Evolutionary conservation across 2,888 invertebrate genomes (phyloP).

Genomic region (Auanema sp.): DNA sequence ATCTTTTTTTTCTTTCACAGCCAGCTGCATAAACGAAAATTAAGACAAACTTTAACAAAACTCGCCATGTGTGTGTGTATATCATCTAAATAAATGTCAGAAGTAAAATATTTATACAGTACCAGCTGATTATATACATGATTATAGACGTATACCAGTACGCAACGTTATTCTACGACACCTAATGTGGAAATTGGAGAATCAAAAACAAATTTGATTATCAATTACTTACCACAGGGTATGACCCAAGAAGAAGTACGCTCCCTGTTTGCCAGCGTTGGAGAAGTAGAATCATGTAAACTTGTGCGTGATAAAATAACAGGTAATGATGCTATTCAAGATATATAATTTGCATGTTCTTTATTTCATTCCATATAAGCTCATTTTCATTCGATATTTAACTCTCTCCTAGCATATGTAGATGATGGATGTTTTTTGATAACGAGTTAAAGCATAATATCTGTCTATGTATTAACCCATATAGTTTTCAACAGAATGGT

Average conservation of each 20-base stretch:
- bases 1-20: too few relatives aligned
- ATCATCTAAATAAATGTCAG: background rate
- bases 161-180: slow-evolving; percentile 42
- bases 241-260: slow-evolving; percentile 87
- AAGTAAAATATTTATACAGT: background rate
- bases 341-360: too few relatives aligned
- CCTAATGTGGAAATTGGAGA: slow-evolving; percentile 48
- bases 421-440: background rate
- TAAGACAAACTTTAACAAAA: too few relatives aligned
- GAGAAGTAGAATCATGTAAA: slow-evolving; percentile 98
- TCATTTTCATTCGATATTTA: background rate
- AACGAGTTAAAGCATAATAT: background rate
- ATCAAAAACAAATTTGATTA: slow-evolving; percentile 89
- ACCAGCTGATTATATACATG: background rate
- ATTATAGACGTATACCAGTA: slow-evolving; percentile 25
- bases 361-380: slow-evolving; percentile 5
- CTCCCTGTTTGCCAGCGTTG: slow-evolving; percentile 94
- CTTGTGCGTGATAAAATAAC: slow-evolving; percentile 97
- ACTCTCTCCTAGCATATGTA: background rate
- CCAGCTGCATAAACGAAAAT: too few relatives aligned
- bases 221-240: slow-evolving; percentile 98
- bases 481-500: background rate
- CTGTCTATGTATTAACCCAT: background rate
- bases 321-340: slow-evolving; percentile 69
- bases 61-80: background rate